phyloP scores from a whole-genome alignment of 2,888 invertebrate species.

The Ephialtes manifestator region DNA sequence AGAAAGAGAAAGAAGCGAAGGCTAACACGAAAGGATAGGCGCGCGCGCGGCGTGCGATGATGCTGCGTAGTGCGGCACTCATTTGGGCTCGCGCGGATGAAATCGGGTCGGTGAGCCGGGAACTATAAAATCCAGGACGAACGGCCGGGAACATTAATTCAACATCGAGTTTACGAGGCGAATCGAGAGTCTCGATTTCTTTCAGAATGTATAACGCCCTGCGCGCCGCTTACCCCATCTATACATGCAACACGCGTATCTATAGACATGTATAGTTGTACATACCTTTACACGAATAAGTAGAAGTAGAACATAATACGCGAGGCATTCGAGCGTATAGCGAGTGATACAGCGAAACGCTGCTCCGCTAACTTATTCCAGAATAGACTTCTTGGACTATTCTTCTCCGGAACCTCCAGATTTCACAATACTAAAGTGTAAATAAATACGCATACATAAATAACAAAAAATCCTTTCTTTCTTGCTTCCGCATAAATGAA shows the following conservation, averaged over 20 bases:
- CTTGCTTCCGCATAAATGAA: too few species aligned
- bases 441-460: background rate
- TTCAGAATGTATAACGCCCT: constrained; percentile 67
- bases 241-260: background rate
- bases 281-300: constrained; percentile 1
- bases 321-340: constrained; percentile 22
- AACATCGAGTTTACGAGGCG: constrained; percentile 71
- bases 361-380: constrained; percentile 6
- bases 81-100: constrained; percentile 44
- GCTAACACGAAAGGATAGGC: constrained; percentile 34
- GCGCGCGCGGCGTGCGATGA: constrained; percentile 32
- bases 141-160: constrained; percentile 71
- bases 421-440: background rate
- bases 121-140: constrained; percentile 72
- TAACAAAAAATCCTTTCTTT: too few species aligned
- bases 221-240: constrained; percentile 26
- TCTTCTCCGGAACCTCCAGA: background rate
- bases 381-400: background rate
- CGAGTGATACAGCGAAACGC: constrained; percentile 13
- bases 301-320: constrained; percentile 28
- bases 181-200: constrained; percentile 69
- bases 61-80: constrained; percentile 35
- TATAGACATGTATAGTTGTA: background rate
- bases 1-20: background rate
- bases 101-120: constrained; percentile 55